Evolutionary conservation across 2,888 invertebrate genomes (phyloP).

Genomic region (Noctua janthe): DNA sequence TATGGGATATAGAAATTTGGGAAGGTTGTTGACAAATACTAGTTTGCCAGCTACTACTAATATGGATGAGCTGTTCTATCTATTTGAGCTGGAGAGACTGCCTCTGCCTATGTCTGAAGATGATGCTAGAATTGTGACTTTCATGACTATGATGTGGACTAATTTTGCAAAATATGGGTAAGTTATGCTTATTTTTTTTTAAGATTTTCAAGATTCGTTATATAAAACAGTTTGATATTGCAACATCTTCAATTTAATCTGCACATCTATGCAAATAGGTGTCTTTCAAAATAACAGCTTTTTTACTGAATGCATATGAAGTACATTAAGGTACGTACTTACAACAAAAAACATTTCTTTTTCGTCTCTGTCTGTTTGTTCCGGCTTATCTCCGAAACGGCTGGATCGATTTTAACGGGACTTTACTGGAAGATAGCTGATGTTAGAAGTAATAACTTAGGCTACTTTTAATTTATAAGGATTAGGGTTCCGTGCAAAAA

Average conservation of each 20-base stretch:
- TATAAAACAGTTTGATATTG: neutral
- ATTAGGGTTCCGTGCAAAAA: no score
- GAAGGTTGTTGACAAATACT: constrained; percentile 83
- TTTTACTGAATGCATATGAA: no score
- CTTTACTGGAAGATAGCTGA: neutral
- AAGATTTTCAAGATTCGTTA: neutral
- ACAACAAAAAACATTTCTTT: neutral
- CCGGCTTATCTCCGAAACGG: neutral
- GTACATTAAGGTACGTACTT: no score
- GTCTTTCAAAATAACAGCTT: no score
- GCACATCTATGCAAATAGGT: neutral
- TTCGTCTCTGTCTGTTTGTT: neutral
- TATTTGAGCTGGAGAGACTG: constrained; percentile 84
- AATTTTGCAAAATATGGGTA: constrained; percentile 88
- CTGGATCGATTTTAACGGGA: neutral
- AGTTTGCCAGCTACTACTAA: constrained; percentile 82
- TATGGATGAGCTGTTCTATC: constrained; percentile 83
- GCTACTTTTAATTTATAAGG: no score
- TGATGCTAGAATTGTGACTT: constrained; percentile 85
- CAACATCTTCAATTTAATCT: neutral
- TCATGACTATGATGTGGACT: constrained; percentile 89
- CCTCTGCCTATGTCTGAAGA: constrained; percentile 84
- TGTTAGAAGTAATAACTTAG: no score
- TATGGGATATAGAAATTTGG: constrained; percentile 84
- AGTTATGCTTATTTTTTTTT: constrained; percentile 54